Evolutionary conservation across 2,797 vertebrate species (phyloP), one percentile per base, ranked within the genome.

Genomic region (Chiloscyllium punctatum): DNA sequence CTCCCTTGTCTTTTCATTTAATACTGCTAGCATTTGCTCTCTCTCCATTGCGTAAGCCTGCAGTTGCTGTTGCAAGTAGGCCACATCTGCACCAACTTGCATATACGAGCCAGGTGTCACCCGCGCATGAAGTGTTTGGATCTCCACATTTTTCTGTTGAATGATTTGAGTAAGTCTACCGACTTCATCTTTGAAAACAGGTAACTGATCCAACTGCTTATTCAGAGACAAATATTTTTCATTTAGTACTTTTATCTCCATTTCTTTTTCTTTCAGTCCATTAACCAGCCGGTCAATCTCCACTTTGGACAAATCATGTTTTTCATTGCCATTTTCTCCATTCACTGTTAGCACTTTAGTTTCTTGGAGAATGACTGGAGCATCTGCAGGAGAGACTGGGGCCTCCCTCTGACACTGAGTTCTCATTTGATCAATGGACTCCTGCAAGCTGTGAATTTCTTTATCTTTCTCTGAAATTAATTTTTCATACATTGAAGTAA

Each of bases 211-310:
- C 95, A 99, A 98, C 97, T 98, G 98, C 95, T 97, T 98, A 96
- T 98, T 97, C 94, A 99, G 96, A 1, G 98, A 98, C 48, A 99
- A 96, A 96, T 99, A 99, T 97, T 98, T 99, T 97, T 99, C 99
- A 90, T 99, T 99, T 71, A 99, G 97, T 96, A 98, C 98, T 96
- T 98, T 98, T 96, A 99, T 99, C 97, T 99, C 99, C 0, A 98
- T 98, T 96, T 99, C 99, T n/a, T 99, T 98, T 97, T 99, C 99
- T 96, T 98, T 98, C 96, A 99, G 98, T 96, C 99, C 99, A 96
- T 97, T 98, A 53, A 99, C 98, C 95, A 99, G 96, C 95, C 97
- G 98, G 95, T 99, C 98, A 4, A 99, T 98, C 96, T 99, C 99
- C 6, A 98, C 98, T 97, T 99, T 99, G 3, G 99, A 99, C 95